Percentiles rank a stretch among this genome's conserved stretches.
Evolutionary conservation across 2,888 invertebrate species (phyloP).

Genomic region (Lithosia quadra): DNA sequence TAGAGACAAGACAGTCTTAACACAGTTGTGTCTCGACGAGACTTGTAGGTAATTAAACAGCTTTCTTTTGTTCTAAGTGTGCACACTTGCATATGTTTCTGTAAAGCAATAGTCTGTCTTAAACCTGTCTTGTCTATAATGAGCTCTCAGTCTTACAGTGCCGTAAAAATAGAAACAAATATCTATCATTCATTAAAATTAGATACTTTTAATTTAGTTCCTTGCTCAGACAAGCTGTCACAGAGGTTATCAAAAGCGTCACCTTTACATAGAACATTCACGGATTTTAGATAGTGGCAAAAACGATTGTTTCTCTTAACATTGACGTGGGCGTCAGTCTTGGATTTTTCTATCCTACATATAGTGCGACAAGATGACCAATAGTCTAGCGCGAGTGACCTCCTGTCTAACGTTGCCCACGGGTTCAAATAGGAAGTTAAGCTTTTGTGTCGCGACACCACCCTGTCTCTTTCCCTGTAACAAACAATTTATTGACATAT

Average conservation of each 20-base stretch:
- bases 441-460: slow-evolving; percentile 67
- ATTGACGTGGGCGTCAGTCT: slow-evolving; percentile 81
- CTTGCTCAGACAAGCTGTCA: slow-evolving; percentile 67
- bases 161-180: slow-evolving; percentile 30
- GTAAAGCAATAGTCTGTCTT: too few relatives aligned
- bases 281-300: slow-evolving; percentile 91
- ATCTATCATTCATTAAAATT: slow-evolving; percentile 42
- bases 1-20: too few relatives aligned
- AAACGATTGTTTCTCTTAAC: slow-evolving; percentile 91
- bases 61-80: too few relatives aligned
- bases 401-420: slow-evolving; percentile 82
- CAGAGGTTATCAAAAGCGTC: slow-evolving; percentile 83
- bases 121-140: too few relatives aligned
- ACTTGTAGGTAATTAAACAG: too few relatives aligned
- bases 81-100: too few relatives aligned
- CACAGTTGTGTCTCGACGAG: too few relatives aligned
- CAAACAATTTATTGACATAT: slow-evolving; percentile 29
- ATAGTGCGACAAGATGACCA: slow-evolving; percentile 90
- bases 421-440: slow-evolving; percentile 83
- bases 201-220: slow-evolving; percentile 37
- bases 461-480: slow-evolving; percentile 82
- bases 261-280: slow-evolving; percentile 82
- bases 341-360: slow-evolving; percentile 89
- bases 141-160: too few relatives aligned
- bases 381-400: slow-evolving; percentile 89